Conservation (phyloP, 2,888 invertebrate species). For the Petrolisthes manimaculis region DNA sequence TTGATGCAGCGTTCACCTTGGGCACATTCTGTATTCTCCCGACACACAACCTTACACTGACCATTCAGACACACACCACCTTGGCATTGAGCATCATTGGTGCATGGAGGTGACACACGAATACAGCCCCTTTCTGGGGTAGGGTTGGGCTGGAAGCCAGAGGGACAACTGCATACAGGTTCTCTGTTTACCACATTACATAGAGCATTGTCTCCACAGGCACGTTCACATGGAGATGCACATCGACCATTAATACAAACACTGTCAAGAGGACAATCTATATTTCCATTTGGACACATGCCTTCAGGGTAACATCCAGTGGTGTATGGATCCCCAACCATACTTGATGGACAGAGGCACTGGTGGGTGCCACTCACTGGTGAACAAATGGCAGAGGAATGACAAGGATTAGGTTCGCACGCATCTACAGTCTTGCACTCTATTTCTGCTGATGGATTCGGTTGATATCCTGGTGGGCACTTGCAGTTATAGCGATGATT, state of each 20-base stretch:
- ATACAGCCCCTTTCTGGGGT: conserved; percentile 79
- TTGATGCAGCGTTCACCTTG: conserved; percentile 82
- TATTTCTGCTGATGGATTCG: conserved; percentile 87
- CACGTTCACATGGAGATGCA: conserved; percentile 83
- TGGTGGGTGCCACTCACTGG: conserved; percentile 74
- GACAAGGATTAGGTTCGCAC: conserved; percentile 77
- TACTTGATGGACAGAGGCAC: conserved; percentile 84
- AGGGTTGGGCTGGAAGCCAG: conserved; percentile 80
- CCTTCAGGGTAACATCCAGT: conserved; percentile 85
- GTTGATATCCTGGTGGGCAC: conserved; percentile 85
- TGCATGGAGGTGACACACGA: conserved; percentile 78
- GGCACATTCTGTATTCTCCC: conserved; percentile 82
- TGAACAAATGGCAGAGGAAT: conserved; percentile 83
- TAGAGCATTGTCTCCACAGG: conserved; percentile 85
- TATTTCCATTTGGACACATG: conserved; percentile 79
- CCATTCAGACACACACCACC: conserved; percentile 82
- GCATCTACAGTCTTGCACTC: conserved; percentile 76
- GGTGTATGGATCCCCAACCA: conserved; percentile 82
- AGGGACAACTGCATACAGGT: conserved; percentile 83
- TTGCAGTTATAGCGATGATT: conserved; percentile 86
- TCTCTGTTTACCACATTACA: conserved; percentile 84
- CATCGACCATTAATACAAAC: conserved; percentile 81
- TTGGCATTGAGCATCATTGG: conserved; percentile 81
- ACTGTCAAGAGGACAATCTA: conserved; percentile 82
- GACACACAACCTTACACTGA: conserved; percentile 86